These are phyloP conservation scores for Prunella strophiata DNA, from an alignment of 2,797 vertebrate genomes.

Conservation along the genomic window DNA sequence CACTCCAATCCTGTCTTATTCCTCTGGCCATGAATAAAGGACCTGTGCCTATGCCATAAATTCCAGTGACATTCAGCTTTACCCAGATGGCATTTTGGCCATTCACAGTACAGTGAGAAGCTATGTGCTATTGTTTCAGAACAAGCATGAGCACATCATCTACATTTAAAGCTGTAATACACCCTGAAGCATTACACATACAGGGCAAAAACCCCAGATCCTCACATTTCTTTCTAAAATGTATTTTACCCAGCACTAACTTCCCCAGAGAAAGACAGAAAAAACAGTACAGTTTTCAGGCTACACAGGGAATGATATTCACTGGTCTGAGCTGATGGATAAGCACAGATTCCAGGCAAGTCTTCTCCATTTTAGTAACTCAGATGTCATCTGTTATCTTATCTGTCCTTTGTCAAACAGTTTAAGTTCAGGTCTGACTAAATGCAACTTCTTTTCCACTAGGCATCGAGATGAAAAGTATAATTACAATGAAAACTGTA, in stretches of 20 bases:
- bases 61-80: background rate
- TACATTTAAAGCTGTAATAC: background rate
- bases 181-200: background rate
- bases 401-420: background rate
- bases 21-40: background rate
- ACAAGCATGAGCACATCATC: background rate
- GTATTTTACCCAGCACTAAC: background rate
- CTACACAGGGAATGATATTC: background rate
- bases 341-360: background rate
- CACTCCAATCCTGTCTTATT: background rate
- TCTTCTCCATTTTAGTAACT: background rate
- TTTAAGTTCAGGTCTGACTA: background rate
- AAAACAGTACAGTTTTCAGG: background rate
- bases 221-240: background rate
- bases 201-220: rapidly evolving
- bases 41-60: background rate
- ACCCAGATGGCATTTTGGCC: background rate
- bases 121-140: background rate
- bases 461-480: background rate
- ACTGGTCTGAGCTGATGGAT: background rate
- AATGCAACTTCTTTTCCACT: background rate
- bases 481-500: background rate
- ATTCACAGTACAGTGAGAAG: background rate
- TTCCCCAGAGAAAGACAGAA: background rate
- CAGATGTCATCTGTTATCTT: background rate